Evolutionary conservation across 2,888 invertebrate species (phyloP).

Genomic region (Thecophora atra): DNA sequence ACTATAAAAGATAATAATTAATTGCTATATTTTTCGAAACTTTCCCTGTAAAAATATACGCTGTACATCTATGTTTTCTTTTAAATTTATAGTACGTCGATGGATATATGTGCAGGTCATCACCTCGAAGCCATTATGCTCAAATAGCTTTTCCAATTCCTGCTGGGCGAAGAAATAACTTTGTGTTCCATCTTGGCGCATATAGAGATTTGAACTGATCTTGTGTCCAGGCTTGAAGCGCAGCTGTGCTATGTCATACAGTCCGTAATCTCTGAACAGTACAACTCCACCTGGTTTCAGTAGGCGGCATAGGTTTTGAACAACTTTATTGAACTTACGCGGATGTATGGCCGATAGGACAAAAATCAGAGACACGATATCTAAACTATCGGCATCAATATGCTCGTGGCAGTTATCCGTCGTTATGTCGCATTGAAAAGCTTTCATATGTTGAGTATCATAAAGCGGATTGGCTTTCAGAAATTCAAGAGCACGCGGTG

Average conservation of each 20-base stretch:
- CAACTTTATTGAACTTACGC: slow-evolving; percentile 75
- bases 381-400: slow-evolving; percentile 69
- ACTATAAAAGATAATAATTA: slow-evolving; percentile 35
- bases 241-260: slow-evolving; percentile 95
- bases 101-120: slow-evolving; percentile 80
- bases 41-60: slow-evolving; percentile 94
- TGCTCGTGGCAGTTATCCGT: slow-evolving; percentile 70
- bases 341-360: slow-evolving; percentile 96
- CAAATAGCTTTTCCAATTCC: slow-evolving; percentile 74
- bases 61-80: slow-evolving; percentile 90
- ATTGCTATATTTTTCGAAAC: slow-evolving; percentile 69
- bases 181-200: slow-evolving; percentile 95
- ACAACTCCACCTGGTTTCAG: slow-evolving; percentile 82
- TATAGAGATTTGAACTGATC: slow-evolving; percentile 91
- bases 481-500: slow-evolving; percentile 87
- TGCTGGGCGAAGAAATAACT: slow-evolving; percentile 84
- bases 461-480: slow-evolving; percentile 78
- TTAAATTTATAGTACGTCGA: slow-evolving; percentile 89
- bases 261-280: slow-evolving; percentile 91
- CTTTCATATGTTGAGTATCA: slow-evolving; percentile 73
- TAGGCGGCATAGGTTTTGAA: slow-evolving; percentile 73
- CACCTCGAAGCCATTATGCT: slow-evolving; percentile 75
- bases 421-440: slow-evolving; percentile 88
- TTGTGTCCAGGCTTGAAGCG: slow-evolving; percentile 93
- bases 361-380: slow-evolving; percentile 91